Percentiles rank a stretch among this genome's conserved stretches.
phyloP scores from a whole-genome alignment of 2,888 invertebrate species.

The Masnerella sp. region DNA sequence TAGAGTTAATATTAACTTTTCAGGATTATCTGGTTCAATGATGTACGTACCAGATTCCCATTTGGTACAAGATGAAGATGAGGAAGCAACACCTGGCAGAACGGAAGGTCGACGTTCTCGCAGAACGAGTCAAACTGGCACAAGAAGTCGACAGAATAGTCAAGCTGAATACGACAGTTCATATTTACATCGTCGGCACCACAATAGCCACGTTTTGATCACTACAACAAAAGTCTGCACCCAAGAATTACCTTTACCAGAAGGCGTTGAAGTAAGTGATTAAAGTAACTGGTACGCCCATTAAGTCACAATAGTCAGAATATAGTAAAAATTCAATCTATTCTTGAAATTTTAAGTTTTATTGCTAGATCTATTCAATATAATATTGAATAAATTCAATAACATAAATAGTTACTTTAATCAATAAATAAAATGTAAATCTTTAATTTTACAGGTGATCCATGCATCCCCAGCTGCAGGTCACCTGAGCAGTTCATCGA shows the following conservation, averaged over 20 bases:
- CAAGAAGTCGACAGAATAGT: constrained; percentile 72
- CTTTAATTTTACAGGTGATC: constrained; percentile 81
- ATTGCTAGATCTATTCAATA: too few species aligned
- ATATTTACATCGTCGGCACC: constrained; percentile 69
- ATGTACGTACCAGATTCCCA: constrained; percentile 95
- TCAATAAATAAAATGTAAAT: too few species aligned
- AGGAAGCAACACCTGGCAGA: constrained; percentile 77
- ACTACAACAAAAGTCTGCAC: constrained; percentile 95
- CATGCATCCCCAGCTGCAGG: constrained; percentile 97
- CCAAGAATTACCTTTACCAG: constrained; percentile 91
- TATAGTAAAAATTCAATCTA: too few species aligned
- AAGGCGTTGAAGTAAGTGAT: constrained; percentile 85
- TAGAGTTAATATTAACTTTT: too few species aligned
- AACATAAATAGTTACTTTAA: too few species aligned
- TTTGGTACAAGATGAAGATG: constrained; percentile 89
- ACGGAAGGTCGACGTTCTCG: constrained; percentile 73
- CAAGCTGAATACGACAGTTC: constrained; percentile 72
- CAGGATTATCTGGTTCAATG: constrained; percentile 87
- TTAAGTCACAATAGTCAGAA: too few species aligned
- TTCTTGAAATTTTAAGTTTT: too few species aligned
- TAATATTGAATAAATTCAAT: too few species aligned
- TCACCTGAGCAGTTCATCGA: constrained; percentile 97
- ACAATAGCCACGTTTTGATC: constrained; percentile 85
- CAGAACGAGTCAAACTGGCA: constrained; percentile 72
- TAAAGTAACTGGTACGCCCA: too few species aligned